Base-by-base conservation (phyloP, 2,113 vertebrate species). In the Melanostigma gelatinosum region DNA sequence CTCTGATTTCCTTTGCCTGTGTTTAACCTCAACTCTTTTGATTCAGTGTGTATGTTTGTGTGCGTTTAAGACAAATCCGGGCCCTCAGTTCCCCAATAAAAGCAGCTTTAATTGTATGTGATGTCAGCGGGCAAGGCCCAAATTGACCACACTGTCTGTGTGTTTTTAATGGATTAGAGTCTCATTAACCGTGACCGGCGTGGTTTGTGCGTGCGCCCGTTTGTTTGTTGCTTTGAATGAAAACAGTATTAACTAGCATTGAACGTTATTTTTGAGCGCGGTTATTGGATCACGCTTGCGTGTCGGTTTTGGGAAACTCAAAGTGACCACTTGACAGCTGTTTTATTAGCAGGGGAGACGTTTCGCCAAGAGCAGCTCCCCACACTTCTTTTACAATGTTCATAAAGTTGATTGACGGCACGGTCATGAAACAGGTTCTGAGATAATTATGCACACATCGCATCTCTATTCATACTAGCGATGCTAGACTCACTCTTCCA, bases 251-350 rank as follows among this genome's bases (percentile, higher is more conserved):
- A 68, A 66, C 58, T 62, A 24, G 20, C 7, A 66, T 75, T 0
- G 20, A 65, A 55, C 70, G 55, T 64, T 88, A 64, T 76, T 81
- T 67, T 71, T 78, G 20, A 67, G 55, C 18, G 46, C 36, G 62
- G 64, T 82, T 78, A 66, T 63, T 63, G 62, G 55, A 65, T 79
- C 65, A 57, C 77, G 79, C 88, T 75, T 72, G 55, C 34, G 70
- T 65, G 27, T 55, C 55, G 63, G 66, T 77, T 85, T 32, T 50
- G 8, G 15, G 16, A 32, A 29, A 88, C 48, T 50, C 29, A 75
- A 65, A 75, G 75, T 32, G 57, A 57, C 61, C 52, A 36, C 76
- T 77, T 67, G 58, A 78, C 73, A 69, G 38, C 60, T 38, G 66
- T 80, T 84, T 64, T 57, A 82, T 77, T 74, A 75, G 16, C 13